These are phyloP conservation scores for Cherax quadricarinatus DNA, from an alignment of 1,140 invertebrate species.

Conservation along the genomic window DNA sequence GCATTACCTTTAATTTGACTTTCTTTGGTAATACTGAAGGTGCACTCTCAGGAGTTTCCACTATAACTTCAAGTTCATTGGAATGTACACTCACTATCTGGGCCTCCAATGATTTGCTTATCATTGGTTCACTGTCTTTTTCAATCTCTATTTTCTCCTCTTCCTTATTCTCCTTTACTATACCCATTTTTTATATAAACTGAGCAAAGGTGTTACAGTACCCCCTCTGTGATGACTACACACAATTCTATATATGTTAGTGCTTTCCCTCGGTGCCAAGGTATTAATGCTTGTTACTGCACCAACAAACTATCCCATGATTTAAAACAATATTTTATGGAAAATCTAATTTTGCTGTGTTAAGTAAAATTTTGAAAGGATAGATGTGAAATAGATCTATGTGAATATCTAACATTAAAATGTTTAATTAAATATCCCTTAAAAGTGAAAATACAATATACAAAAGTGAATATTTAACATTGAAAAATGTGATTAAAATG, in stretches of 20 bases:
- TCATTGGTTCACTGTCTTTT: conserved; percentile 9
- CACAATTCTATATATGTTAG: not conserved
- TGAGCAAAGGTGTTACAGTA: too few species aligned
- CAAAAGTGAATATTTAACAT: too few species aligned
- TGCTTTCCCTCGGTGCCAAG: not conserved
- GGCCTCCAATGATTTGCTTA: not conserved
- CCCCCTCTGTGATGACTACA: not conserved
- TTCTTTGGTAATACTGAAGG: not conserved
- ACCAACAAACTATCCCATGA: not conserved
- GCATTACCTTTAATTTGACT: conserved; percentile 42
- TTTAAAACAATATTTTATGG: not conserved
- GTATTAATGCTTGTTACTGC: not conserved
- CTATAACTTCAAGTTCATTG: conserved; percentile 39
- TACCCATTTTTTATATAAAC: not conserved
- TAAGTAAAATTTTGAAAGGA: not conserved
- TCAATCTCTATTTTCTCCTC: conserved; percentile 2
- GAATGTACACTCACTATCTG: not conserved
- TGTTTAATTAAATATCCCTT: too few species aligned
- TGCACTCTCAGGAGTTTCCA: conserved; percentile 19
- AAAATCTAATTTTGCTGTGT: not conserved
- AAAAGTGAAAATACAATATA: too few species aligned
- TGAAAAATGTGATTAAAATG: too few species aligned
- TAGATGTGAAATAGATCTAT: too few species aligned
- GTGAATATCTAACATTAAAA: too few species aligned
- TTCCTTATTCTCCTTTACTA: not conserved